Evolutionary conservation across 2,113 vertebrate species (phyloP).

Genomic region (Astur gentilis): DNA sequence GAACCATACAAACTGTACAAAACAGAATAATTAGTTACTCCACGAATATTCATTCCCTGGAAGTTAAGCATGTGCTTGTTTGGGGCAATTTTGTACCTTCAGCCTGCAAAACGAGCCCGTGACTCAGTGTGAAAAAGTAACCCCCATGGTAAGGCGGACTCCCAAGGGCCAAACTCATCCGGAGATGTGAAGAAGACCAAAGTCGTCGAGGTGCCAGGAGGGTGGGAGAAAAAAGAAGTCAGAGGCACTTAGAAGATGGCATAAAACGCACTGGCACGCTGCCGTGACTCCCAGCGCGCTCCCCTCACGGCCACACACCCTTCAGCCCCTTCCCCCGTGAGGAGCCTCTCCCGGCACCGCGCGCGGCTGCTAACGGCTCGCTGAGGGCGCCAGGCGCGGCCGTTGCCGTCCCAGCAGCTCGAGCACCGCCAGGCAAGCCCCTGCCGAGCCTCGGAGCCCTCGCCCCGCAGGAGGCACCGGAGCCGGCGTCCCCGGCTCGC

Average conservation of each 20-base stretch:
- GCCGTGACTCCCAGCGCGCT: rapidly evolving
- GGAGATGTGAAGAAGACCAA: rapidly evolving
- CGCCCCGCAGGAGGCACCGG: not conserved
- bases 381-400: rapidly evolving
- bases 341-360: rapidly evolving
- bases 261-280: rapidly evolving
- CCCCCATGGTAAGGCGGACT: not conserved
- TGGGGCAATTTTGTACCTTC: rapidly evolving
- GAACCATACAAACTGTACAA: rapidly evolving
- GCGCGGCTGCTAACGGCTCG: no score
- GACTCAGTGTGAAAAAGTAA: not conserved
- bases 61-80: not conserved
- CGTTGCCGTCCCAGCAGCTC: rapidly evolving
- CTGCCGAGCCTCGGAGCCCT: not conserved
- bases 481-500: not conserved
- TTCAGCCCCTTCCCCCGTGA: rapidly evolving
- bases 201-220: rapidly evolving
- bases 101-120: not conserved
- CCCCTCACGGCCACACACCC: rapidly evolving
- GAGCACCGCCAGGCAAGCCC: rapidly evolving
- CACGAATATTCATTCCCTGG: rapidly evolving
- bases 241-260: rapidly evolving
- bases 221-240: rapidly evolving
- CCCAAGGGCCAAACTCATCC: rapidly evolving
- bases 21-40: not conserved